Percentiles rank a stretch among this genome's conserved stretches.
Conservation (phyloP, 2,888 invertebrate species). For the Pollenia griseotomentosa region DNA sequence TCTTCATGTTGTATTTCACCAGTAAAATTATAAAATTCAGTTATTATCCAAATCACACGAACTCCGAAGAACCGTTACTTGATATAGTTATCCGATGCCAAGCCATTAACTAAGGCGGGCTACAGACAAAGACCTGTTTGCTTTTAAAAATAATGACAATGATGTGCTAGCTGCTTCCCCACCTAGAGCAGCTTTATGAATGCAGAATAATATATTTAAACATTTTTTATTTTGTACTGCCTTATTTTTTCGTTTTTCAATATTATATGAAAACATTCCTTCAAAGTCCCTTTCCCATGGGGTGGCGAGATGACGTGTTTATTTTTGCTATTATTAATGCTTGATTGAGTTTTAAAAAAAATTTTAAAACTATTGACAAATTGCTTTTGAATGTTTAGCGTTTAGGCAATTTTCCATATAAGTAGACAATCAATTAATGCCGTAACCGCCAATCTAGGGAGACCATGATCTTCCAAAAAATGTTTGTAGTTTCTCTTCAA, state of each 20-base stretch:
- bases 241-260: neutral
- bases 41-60: too few relatives aligned
- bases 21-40: too few relatives aligned
- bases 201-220: too few relatives aligned
- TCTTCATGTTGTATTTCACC: too few relatives aligned
- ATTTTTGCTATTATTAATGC: slow-evolving; percentile 31
- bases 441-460: slow-evolving; percentile 10
- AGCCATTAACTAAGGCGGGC: too few relatives aligned
- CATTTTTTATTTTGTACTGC: neutral
- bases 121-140: too few relatives aligned
- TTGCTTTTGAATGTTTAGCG: slow-evolving; percentile 40
- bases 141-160: too few relatives aligned
- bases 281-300: neutral
- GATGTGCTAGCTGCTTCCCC: too few relatives aligned
- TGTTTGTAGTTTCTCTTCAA: slow-evolving; percentile 2
- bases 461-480: slow-evolving; percentile 38
- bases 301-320: slow-evolving; percentile 27
- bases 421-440: slow-evolving; percentile 48
- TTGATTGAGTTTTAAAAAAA: slow-evolving; percentile 56
- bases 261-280: slow-evolving; percentile 13
- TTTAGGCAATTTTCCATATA: slow-evolving; percentile 62
- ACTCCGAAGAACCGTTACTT: too few relatives aligned
- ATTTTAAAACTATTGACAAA: slow-evolving; percentile 49
- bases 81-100: too few relatives aligned
- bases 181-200: too few relatives aligned